Evolutionary conservation across 2,797 vertebrate genomes (phyloP), one percentile per base, ranked within the genome.

Genomic region (Sebastes dallii): DNA sequence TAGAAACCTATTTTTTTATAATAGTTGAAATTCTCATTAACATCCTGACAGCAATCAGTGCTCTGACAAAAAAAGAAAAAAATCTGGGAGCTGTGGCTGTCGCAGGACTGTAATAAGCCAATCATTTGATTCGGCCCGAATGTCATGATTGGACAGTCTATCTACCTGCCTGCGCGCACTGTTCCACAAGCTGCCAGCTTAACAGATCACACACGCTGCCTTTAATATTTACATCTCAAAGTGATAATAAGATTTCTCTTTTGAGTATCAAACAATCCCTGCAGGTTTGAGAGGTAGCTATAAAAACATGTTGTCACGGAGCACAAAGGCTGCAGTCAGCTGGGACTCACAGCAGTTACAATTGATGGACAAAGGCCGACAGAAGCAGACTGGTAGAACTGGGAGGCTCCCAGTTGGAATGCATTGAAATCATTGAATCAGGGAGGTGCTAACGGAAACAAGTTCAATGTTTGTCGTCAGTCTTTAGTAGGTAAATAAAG

Each of bases 371-470:
- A 9, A 3, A 42, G n/a, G 32, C 32, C 2, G 1, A 32, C 22
- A 34, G 62, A 34, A 22, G 22, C 60, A 30, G 30, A 68, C 66
- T 59, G 62, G 66, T 4, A 6, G 20, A 8, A 22, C 65, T 72
- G 69, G 70, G 69, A 0, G 18, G 25, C 46, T 71, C 55, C 71
- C 66, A 18, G 18, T 4, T 66, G 62, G 59, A 81, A 66, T 73
- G 75, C 72, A 64, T 0, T 70, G 58, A 54, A 13, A 59, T 59
- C 24, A 72, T 54, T 34, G 10, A 10, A 66, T 55, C 39, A 66
- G 62, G 73, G 70, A 25, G 66, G 30, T 24, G 60, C 69, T 74
- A 12, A 61, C 61, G 20, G n/a, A 64, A 78, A 83, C 75, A 36
- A 16, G 56, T 46, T 39, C 56, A 61, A 36, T 75, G 52, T 79